Evolutionary conservation across 2,113 vertebrate species (phyloP).

Genomic region (Gobio gobio): DNA sequence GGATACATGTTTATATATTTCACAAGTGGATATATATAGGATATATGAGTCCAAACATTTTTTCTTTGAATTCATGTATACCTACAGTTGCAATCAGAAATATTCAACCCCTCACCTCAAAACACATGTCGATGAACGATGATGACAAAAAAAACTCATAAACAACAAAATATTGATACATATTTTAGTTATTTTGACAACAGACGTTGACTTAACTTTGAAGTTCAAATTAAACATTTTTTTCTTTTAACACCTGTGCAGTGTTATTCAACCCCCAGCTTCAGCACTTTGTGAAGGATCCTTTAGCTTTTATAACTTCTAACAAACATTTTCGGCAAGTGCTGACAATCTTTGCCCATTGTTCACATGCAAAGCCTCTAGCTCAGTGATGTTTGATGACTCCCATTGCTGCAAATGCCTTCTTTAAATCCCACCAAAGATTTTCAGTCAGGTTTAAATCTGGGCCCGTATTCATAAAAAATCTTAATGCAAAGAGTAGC

Average conservation of each 20-base stretch:
- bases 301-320: slow-evolving; percentile 6
- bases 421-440: not conserved
- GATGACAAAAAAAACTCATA: not conserved
- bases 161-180: not conserved
- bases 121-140: not conserved
- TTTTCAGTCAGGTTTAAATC: no score
- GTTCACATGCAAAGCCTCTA: not conserved
- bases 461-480: no score
- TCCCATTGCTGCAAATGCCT: not conserved
- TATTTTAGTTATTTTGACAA: not conserved
- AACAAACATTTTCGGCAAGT: not conserved
- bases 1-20: no score
- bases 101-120: not conserved
- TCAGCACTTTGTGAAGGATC: not conserved
- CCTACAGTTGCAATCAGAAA: not conserved
- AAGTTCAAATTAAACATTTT: not conserved
- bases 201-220: not conserved
- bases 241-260: not conserved
- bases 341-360: not conserved
- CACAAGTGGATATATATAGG: no score
- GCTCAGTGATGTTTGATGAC: not conserved
- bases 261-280: slow-evolving; percentile 1
- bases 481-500: no score
- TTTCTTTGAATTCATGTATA: no score
- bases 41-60: no score